phyloP scores from a whole-genome alignment of 2,888 invertebrate species.

The Thyatira batis region DNA sequence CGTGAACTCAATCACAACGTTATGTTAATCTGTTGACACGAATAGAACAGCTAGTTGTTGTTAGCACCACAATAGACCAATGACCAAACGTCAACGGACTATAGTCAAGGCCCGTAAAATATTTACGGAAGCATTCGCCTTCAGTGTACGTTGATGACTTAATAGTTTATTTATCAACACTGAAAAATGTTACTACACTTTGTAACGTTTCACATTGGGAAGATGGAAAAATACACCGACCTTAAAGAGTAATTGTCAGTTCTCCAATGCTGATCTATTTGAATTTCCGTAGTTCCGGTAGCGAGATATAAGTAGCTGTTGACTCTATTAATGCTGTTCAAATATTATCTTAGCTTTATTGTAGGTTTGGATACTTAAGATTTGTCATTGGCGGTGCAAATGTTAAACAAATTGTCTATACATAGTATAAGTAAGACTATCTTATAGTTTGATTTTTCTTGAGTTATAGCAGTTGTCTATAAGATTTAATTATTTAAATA shows the following conservation, averaged over 20 bases:
- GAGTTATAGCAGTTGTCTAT: no score
- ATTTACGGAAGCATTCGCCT: slow-evolving; percentile 1
- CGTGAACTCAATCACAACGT: neutral
- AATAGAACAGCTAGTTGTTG: neutral
- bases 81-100: neutral
- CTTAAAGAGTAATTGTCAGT: neutral
- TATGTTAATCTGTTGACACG: neutral
- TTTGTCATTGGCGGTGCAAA: no score
- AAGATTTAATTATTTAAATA: no score
- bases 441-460: no score
- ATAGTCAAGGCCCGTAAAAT: neutral
- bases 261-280: neutral
- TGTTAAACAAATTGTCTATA: no score
- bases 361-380: no score
- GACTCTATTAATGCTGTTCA: neutral
- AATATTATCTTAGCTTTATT: neutral
- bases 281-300: neutral
- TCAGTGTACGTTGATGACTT: neutral
- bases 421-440: no score
- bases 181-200: neutral
- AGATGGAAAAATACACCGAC: neutral
- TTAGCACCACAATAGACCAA: neutral
- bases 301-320: neutral
- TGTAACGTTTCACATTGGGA: neutral
- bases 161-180: neutral